These are phyloP conservation scores for Drosophila melanica DNA, from an alignment of 1,140 invertebrate genomes.

Conservation along the genomic window DNA sequence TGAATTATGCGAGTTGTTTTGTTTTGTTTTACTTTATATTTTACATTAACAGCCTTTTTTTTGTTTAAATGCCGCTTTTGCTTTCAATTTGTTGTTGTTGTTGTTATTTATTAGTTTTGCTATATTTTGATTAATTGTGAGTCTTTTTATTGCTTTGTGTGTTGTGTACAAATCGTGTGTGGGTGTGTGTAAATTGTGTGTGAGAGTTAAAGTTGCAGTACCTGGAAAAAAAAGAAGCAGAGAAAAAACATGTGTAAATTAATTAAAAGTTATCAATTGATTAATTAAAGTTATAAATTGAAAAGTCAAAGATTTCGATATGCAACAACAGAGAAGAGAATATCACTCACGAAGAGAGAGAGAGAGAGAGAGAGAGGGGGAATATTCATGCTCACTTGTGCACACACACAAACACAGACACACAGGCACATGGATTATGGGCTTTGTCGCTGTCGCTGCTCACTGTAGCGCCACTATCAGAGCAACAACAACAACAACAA, in stretches of 20 bases:
- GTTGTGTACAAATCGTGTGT: slow-evolving; percentile 33
- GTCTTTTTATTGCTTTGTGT: slow-evolving; percentile 64
- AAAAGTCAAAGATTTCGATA: background rate
- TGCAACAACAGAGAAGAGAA: background rate
- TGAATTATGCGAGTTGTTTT: slow-evolving; percentile 13
- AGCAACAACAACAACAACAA: slow-evolving; percentile 11
- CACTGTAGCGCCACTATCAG: slow-evolving; percentile 28
- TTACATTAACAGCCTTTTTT: slow-evolving; percentile 44
- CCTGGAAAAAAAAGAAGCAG: slow-evolving; percentile 51
- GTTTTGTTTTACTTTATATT: slow-evolving; percentile 15
- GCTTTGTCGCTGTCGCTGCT: slow-evolving; percentile 27
- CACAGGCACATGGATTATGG: slow-evolving; percentile 38
- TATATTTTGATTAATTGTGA: slow-evolving; percentile 26
- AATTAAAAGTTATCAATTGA: slow-evolving; percentile 33
- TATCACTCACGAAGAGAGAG: slow-evolving; percentile 15
- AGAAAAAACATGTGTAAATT: slow-evolving; percentile 32
- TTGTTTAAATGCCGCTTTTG: slow-evolving; percentile 55
- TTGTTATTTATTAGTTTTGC: slow-evolving; percentile 13
- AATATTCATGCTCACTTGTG: slow-evolving; percentile 6
- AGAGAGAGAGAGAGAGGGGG: slow-evolving; percentile 11
- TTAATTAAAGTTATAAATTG: background rate
- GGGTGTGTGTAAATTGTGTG: slow-evolving; percentile 25
- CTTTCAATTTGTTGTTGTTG: slow-evolving; percentile 46
- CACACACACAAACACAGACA: slow-evolving; percentile 2
- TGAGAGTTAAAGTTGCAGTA: slow-evolving; percentile 64